Percentiles rank a stretch among this genome's conserved stretches.
phyloP scores from a whole-genome alignment of 2,888 invertebrate species.

The Diadegma fenestrale region DNA sequence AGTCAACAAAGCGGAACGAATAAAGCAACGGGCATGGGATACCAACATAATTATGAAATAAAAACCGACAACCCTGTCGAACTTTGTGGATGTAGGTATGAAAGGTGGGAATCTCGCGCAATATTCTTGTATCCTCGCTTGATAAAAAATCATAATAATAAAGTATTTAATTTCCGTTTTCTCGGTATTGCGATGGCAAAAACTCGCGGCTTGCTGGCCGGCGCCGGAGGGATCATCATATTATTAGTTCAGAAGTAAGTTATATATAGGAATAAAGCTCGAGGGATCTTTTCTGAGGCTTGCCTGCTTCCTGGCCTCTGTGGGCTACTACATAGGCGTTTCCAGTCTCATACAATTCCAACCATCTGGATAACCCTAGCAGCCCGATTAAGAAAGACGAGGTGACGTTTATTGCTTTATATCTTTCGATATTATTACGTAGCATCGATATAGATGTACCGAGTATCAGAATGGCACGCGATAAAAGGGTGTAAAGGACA shows the following conservation, averaged over 20 bases:
- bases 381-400: slow-evolving; percentile 63
- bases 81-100: neutral
- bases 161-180: slow-evolving; percentile 67
- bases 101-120: neutral
- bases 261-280: slow-evolving; percentile 64
- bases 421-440: slow-evolving; percentile 64
- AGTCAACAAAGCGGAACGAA: neutral
- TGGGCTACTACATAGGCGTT: slow-evolving; percentile 1
- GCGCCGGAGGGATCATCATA: slow-evolving; percentile 64
- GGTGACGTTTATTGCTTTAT: slow-evolving; percentile 67
- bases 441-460: neutral
- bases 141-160: slow-evolving; percentile 55
- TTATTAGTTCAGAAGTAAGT: slow-evolving; percentile 66
- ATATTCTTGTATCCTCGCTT: slow-evolving; percentile 61
- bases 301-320: slow-evolving; percentile 46
- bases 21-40: neutral
- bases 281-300: slow-evolving; percentile 53
- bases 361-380: slow-evolving; percentile 54
- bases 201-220: slow-evolving; percentile 36
- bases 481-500: slow-evolving; percentile 7
- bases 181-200: slow-evolving; percentile 42
- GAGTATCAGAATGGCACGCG: neutral
- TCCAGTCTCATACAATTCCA: slow-evolving; percentile 32
- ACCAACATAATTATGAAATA: neutral
- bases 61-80: neutral